A percentile compares a stretch with the other conserved stretches of the same genome.
Evolutionary conservation across 30 jellyfish, hydroid and myxozoan species (phyloP).

Genomic region (Cassiopea xamachana): DNA sequence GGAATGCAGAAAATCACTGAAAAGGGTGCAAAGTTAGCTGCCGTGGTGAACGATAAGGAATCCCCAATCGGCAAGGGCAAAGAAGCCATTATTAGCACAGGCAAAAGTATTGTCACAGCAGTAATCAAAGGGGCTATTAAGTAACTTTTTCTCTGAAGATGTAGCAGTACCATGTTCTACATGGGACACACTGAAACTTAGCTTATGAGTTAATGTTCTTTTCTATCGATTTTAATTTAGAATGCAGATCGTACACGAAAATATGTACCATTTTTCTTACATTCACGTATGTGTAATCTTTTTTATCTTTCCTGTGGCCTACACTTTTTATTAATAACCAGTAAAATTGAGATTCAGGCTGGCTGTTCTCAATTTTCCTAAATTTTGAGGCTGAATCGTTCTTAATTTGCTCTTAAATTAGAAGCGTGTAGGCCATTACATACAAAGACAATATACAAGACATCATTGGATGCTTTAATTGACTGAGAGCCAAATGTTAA

Average conservation of each 20-base stretch:
- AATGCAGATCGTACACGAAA: background rate
- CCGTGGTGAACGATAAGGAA: conserved; percentile 41
- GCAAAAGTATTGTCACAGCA: conserved; percentile 50
- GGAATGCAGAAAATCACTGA: conserved; percentile 60
- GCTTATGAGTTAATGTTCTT: background rate
- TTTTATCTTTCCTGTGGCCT: no score
- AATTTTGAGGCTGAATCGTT: no score
- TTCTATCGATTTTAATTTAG: background rate
- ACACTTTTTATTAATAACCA: no score
- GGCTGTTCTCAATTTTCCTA: no score
- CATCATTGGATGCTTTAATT: no score
- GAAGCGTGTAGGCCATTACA: no score
- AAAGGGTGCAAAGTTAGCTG: conserved; percentile 52
- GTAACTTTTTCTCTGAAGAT: background rate
- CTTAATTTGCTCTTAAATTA: no score
- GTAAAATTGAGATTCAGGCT: no score
- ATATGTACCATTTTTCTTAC: no score
- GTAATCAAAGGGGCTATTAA: conserved; percentile 56
- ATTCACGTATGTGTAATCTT: no score
- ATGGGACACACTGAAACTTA: background rate
- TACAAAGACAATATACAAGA: no score
- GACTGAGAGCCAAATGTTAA: no score
- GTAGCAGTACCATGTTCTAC: background rate
- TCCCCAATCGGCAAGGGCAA: conserved; percentile 60
- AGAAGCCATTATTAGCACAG: conserved; percentile 35